Evolutionary conservation across 2,113 vertebrate genomes (phyloP).

Genomic region (Micronycteris hirsuta): DNA sequence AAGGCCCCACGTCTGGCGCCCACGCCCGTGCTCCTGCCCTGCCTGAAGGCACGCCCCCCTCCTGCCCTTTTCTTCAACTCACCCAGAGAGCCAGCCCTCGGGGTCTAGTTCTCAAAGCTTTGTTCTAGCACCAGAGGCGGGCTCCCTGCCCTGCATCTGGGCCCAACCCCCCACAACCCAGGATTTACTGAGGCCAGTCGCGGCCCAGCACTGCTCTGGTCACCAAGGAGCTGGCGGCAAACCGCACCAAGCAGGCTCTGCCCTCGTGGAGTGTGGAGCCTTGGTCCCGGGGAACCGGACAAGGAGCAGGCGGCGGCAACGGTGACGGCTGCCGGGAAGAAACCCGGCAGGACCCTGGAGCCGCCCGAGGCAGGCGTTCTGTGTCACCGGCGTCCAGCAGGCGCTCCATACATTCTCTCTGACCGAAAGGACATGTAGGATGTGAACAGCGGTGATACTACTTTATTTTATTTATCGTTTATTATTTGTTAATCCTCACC

Average conservation of each 20-base stretch:
- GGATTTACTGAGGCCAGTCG: not conserved
- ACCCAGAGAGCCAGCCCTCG: not conserved
- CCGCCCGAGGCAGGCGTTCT: rapidly evolving
- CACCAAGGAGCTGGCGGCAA: not conserved
- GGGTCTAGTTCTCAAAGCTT: not conserved
- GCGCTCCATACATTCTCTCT: not conserved
- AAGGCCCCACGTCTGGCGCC: not conserved
- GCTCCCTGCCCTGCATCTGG: not conserved
- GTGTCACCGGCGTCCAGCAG: not conserved
- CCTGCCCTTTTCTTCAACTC: not conserved
- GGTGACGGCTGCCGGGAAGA: rapidly evolving
- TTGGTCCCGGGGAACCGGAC: not conserved
- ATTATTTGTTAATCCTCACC: too few species aligned
- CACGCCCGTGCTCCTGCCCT: not conserved
- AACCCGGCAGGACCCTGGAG: rapidly evolving
- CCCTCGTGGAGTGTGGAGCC: rapidly evolving
- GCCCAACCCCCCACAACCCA: not conserved
- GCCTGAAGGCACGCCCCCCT: not conserved
- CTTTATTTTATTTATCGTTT: too few species aligned
- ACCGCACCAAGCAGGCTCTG: not conserved
- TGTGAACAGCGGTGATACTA: not conserved
- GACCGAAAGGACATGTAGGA: not conserved
- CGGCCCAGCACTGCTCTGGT: not conserved
- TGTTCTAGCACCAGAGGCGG: not conserved
- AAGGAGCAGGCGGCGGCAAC: rapidly evolving